A percentile compares a stretch with the other conserved stretches of the same genome.
phyloP scores from a whole-genome alignment of 2,888 invertebrate genomes.

The Octodonta nipae region DNA sequence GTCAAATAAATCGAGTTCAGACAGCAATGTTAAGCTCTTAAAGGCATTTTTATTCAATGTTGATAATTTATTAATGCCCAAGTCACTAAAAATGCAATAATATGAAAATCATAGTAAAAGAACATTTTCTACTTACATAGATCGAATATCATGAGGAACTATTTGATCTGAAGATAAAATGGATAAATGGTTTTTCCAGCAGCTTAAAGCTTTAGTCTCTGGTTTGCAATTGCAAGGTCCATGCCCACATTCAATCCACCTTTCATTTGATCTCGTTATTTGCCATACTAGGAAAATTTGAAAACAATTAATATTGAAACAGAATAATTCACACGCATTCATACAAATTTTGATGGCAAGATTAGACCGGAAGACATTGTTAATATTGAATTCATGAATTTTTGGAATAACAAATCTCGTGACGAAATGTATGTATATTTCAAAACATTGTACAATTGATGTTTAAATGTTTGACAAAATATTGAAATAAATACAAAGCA shows the following conservation, averaged over 20 bases:
- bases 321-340: too few species aligned
- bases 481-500: too few species aligned
- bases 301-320: too few species aligned
- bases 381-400: too few species aligned
- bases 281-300: constrained; percentile 49
- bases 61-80: constrained; percentile 55
- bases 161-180: constrained; percentile 48
- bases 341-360: too few species aligned
- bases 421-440: too few species aligned
- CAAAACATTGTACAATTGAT: too few species aligned
- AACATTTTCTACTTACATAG: constrained; percentile 42
- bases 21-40: constrained; percentile 47
- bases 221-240: constrained; percentile 53
- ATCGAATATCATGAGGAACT: constrained; percentile 49
- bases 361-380: too few species aligned
- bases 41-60: constrained; percentile 59
- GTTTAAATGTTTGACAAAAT: too few species aligned
- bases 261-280: constrained; percentile 43
- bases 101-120: not conserved
- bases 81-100: constrained; percentile 42
- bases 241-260: constrained; percentile 49
- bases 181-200: constrained; percentile 51
- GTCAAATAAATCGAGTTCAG: constrained; percentile 57
- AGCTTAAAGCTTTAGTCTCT: constrained; percentile 50
- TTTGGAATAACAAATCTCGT: too few species aligned